A percentile compares a stretch with the other conserved stretches of the same genome.
phyloP scores from a whole-genome alignment of 2,888 invertebrate genomes.

The Nemapogon koenigi region DNA sequence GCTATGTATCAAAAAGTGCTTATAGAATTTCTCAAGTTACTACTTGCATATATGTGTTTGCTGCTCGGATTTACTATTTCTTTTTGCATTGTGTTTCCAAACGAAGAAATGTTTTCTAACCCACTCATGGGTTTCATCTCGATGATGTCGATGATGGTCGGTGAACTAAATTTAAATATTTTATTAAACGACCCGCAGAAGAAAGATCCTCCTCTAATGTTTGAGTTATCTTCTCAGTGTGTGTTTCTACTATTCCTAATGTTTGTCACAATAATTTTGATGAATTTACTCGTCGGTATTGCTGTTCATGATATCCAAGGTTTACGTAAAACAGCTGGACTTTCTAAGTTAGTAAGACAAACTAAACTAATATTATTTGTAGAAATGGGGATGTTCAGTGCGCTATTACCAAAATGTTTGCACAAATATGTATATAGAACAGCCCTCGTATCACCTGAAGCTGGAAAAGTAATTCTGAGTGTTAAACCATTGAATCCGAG shows the following conservation, averaged over 20 bases:
- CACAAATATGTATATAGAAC: conserved; percentile 79
- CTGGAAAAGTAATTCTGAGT: conserved; percentile 80
- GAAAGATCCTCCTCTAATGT: conserved; percentile 73
- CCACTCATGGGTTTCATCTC: conserved; percentile 84
- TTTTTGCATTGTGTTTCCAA: conserved; percentile 86
- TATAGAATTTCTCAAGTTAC: conserved; percentile 81
- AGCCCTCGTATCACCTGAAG: conserved; percentile 80
- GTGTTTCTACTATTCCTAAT: conserved; percentile 81
- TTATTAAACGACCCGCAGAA: conserved; percentile 74
- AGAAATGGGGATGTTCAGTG: conserved; percentile 81
- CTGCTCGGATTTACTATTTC: conserved; percentile 86
- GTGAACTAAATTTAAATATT: conserved; percentile 79
- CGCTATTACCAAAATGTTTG: conserved; percentile 75
- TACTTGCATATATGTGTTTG: conserved; percentile 83
- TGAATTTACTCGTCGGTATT: conserved; percentile 86
- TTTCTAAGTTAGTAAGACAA: conserved; percentile 83
- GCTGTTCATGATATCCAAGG: conserved; percentile 90
- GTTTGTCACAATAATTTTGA: conserved; percentile 84
- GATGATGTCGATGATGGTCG: conserved; percentile 88
- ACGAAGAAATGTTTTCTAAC: conserved; percentile 81
- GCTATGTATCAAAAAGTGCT: conserved; percentile 90
- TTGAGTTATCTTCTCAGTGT: conserved; percentile 81
- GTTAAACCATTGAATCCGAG: conserved; percentile 84
- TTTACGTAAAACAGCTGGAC: conserved; percentile 81
- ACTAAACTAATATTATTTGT: conserved; percentile 85